A percentile compares a stretch with the other conserved stretches of the same genome.
Evolutionary conservation across 2,113 vertebrate genomes (phyloP).

Genomic region (Pitta sordida): DNA sequence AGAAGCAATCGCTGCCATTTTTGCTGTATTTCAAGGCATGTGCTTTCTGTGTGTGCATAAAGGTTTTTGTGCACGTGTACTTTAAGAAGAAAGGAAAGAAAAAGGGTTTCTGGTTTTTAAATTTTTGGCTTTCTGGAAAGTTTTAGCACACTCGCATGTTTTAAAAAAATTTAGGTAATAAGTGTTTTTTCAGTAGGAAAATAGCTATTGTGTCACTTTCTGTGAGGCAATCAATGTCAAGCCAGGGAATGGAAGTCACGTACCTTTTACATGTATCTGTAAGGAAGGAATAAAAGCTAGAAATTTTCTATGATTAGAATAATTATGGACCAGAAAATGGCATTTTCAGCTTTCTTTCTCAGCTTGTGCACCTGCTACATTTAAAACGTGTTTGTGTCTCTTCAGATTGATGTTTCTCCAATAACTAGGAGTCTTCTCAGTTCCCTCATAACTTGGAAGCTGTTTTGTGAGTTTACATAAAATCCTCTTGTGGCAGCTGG

Average conservation of each 20-base stretch:
- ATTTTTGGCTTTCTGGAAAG: not conserved
- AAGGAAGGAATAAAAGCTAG: not conserved
- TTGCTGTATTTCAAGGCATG: not conserved
- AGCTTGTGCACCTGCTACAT: not conserved
- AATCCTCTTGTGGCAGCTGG: slow-evolving; percentile 29
- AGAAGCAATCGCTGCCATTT: not conserved
- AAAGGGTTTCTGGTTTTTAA: not conserved
- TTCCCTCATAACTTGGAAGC: not conserved
- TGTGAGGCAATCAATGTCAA: not conserved
- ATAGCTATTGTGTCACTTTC: not conserved
- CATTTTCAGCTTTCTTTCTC: not conserved
- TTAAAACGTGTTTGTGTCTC: slow-evolving; percentile 11
- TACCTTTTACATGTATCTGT: not conserved
- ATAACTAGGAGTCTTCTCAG: not conserved
- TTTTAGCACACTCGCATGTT: not conserved
- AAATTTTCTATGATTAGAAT: not conserved
- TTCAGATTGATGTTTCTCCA: slow-evolving; percentile 27
- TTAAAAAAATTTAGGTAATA: not conserved
- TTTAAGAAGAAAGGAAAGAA: not conserved
- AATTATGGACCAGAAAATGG: not conserved
- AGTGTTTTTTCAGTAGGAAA: not conserved
- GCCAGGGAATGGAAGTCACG: not conserved
- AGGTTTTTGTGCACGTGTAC: not conserved
- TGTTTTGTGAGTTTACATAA: slow-evolving; percentile 45
- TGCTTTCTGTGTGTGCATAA: not conserved